Evolutionary conservation across 2,797 vertebrate species (phyloP).

Genomic region (Pangasius mekongensis): DNA sequence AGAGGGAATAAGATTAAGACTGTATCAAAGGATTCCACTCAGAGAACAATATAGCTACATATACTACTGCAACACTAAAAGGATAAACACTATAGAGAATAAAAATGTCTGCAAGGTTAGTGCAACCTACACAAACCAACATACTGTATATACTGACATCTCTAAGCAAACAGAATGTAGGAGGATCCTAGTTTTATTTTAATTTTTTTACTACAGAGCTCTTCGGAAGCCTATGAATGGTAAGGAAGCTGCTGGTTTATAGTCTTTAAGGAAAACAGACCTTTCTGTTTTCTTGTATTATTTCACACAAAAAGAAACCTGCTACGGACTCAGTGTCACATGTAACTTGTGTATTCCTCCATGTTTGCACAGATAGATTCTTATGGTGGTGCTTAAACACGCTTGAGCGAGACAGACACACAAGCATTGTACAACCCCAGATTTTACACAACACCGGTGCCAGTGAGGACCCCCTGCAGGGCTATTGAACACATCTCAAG

Average conservation of each 20-base stretch:
- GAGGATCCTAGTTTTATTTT: neutral
- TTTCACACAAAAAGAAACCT: neutral
- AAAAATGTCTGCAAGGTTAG: neutral
- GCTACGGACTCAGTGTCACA: neutral
- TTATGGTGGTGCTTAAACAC: constrained; percentile 39
- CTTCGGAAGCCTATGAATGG: neutral
- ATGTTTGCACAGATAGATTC: constrained; percentile 38
- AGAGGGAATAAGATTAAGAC: neutral
- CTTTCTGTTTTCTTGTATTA: neutral
- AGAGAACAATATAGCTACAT: neutral
- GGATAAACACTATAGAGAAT: neutral
- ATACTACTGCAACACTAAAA: neutral
- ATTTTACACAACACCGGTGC: constrained; percentile 6
- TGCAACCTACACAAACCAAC: neutral
- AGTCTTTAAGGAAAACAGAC: neutral
- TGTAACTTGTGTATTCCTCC: constrained; percentile 8
- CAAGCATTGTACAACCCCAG: constrained; percentile 12
- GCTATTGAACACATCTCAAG: constrained; percentile 15
- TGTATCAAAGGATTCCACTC: neutral
- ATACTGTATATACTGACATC: neutral
- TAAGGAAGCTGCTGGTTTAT: neutral
- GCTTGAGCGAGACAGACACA: constrained; percentile 36
- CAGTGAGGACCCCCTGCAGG: constrained; percentile 7
- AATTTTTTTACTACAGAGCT: neutral
- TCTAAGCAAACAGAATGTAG: neutral